Evolutionary conservation across 37 sponge, comb jelly and placozoan genomes (phyloP).

Genomic region (Chondrilla cf. caribensis): DNA sequence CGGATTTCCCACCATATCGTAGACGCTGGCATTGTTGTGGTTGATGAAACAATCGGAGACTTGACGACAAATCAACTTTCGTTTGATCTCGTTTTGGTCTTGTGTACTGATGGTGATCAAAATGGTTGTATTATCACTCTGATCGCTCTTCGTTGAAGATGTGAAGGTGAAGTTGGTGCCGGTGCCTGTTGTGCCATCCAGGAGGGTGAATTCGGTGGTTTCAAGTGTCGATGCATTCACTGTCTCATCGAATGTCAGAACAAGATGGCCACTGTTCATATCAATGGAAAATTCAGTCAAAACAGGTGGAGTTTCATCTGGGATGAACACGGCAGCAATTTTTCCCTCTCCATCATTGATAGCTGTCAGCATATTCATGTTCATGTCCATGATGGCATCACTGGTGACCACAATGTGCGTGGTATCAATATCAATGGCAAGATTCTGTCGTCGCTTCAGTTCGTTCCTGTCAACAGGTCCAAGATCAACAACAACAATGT

Average conservation of each 20-base stretch:
- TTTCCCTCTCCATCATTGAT: slow-evolving; percentile 61
- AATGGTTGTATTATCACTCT: slow-evolving; percentile 64
- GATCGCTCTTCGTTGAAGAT: slow-evolving; percentile 23
- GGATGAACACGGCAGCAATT: slow-evolving; percentile 34
- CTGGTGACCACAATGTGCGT: slow-evolving; percentile 41
- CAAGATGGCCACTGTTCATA: slow-evolving; percentile 64
- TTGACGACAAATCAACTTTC: slow-evolving; percentile 64
- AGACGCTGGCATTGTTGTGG: slow-evolving; percentile 47
- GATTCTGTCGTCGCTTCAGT: slow-evolving; percentile 69
- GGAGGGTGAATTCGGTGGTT: slow-evolving; percentile 48
- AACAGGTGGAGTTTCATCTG: slow-evolving; percentile 68
- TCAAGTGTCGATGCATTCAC: slow-evolving; percentile 61
- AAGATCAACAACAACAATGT: slow-evolving; percentile 61
- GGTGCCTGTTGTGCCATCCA: slow-evolving; percentile 28
- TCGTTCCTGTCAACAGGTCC: slow-evolving; percentile 87
- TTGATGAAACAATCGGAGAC: slow-evolving; percentile 56
- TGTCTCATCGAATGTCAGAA: slow-evolving; percentile 87
- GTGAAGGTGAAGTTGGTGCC: slow-evolving; percentile 46
- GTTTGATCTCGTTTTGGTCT: slow-evolving; percentile 82
- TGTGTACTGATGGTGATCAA: slow-evolving; percentile 33
- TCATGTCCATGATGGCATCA: slow-evolving; percentile 72
- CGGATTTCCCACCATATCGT: slow-evolving; percentile 71
- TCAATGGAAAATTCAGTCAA: slow-evolving; percentile 61
- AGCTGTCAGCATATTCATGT: slow-evolving; percentile 45
- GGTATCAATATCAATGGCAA: slow-evolving; percentile 48